phyloP scores from a whole-genome alignment of 2,113 vertebrate genomes.

The Hemiprocne comata region DNA sequence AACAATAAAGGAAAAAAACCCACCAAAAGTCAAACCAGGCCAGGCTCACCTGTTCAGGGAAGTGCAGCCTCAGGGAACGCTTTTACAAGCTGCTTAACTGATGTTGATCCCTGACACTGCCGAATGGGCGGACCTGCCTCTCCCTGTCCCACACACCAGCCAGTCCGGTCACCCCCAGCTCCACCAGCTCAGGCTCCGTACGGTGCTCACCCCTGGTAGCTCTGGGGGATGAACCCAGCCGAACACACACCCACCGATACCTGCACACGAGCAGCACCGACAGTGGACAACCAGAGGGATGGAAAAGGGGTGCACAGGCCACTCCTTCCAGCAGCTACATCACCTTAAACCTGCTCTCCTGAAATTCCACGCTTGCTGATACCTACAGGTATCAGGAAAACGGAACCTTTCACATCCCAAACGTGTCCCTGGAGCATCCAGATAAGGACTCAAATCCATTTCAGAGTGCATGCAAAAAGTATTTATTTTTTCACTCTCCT shows the following conservation, averaged over 20 bases:
- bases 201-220: fast-evolving
- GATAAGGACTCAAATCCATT: neutral
- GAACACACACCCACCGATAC: neutral
- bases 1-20: neutral
- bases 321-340: neutral
- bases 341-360: neutral
- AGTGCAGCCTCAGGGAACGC: neutral
- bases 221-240: neutral
- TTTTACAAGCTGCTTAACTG: neutral
- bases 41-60: neutral
- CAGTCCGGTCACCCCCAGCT: neutral
- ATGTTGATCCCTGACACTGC: neutral
- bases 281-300: neutral
- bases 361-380: neutral
- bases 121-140: neutral
- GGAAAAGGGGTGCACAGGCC: neutral
- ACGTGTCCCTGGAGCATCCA: neutral
- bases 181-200: fast-evolving
- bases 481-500: neutral
- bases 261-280: neutral
- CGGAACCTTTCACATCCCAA: neutral
- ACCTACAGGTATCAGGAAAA: neutral
- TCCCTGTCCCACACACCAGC: neutral
- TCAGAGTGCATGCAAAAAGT: neutral
- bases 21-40: neutral